A percentile compares a stretch with the other conserved stretches of the same genome.
These are phyloP conservation scores for Episyrphus balteatus DNA, from an alignment of 1,140 invertebrate species.

Conservation along the genomic window DNA sequence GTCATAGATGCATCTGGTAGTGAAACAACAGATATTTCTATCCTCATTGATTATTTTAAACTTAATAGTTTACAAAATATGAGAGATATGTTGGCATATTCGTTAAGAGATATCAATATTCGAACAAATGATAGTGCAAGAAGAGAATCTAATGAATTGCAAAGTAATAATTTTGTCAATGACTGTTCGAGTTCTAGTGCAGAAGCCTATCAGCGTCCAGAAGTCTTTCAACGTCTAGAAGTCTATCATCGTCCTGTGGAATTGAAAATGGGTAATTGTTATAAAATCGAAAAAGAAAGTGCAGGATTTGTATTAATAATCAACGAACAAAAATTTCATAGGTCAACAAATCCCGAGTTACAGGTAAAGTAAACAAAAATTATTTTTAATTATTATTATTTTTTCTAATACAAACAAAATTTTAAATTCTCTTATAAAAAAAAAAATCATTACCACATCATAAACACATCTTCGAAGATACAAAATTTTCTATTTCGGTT, in stretches of 20 bases:
- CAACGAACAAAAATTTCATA: conserved; percentile 25
- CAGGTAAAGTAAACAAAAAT: conserved; percentile 5
- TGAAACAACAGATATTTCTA: conserved; percentile 14
- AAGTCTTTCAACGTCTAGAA: background rate
- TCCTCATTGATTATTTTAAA: conserved; percentile 27
- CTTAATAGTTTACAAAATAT: conserved; percentile 19
- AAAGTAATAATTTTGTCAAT: background rate
- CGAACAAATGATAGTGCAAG: background rate
- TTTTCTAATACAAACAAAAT: too few relatives aligned
- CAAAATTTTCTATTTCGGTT: conserved; percentile 1
- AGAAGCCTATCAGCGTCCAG: background rate
- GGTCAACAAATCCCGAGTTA: conserved; percentile 6
- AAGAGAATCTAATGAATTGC: background rate
- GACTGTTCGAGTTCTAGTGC: background rate
- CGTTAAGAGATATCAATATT: conserved; percentile 15
- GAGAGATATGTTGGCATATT: conserved; percentile 9
- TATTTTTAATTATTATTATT: too few relatives aligned
- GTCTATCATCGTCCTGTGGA: background rate
- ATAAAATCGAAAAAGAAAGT: conserved; percentile 11
- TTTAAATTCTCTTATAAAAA: too few relatives aligned
- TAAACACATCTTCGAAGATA: too few relatives aligned
- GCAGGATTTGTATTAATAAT: conserved; percentile 29
- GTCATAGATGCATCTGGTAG: conserved; percentile 8
- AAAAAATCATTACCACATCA: too few relatives aligned
- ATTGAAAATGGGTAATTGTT: background rate